Evolutionary conservation across 2,888 invertebrate species (phyloP), one percentile per base, ranked within the genome.

Genomic region (Agrilus mali): DNA sequence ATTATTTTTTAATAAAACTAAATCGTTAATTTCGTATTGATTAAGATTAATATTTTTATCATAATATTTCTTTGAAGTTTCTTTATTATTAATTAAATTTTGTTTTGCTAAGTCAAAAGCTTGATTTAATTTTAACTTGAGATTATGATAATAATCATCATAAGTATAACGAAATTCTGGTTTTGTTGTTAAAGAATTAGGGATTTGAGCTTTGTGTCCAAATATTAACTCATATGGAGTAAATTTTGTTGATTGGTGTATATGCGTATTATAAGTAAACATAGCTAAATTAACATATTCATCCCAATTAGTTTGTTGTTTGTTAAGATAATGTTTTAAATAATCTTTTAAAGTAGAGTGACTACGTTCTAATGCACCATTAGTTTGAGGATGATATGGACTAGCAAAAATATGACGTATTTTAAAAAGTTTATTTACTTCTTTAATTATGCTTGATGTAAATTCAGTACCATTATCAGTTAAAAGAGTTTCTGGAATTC

Each of bases 161-260:
- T 55, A 57, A 5, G 52, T 50, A 40, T 55, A 56, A 35, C 48
- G 48, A 35, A 53, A 52, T 46, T 54, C 49, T 27, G 55, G 50
- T 45, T 51, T 46, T 36, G 44, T 42, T 8, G 41, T 43, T 16
- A 58, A 41, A 7, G 55, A 51, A n/a, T 51, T n/a, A n/a, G n/a
- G n/a, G n/a, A n/a, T n/a, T n/a, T n/a, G n/a, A n/a, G n/a, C n/a
- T n/a, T 49, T 46, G 36, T 47, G 38, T 31, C 55, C 56, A 41
- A 55, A 57, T n/a, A 57, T 37, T 36, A 57, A 36, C 49, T 58
- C 55, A 33, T 53, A 54, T 10, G 57, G 58, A 2, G 54, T 50
- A 33, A 45, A 57, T 10, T 49, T 50, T 2, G 56, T 58, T 4
- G 53, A 45, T 13, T 47, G 45, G 44, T 61, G 58, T 0, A 50